Percentiles rank a stretch among this genome's conserved stretches.
phyloP scores from a whole-genome alignment of 1,140 invertebrate species.

The Drosophila lowei region DNA sequence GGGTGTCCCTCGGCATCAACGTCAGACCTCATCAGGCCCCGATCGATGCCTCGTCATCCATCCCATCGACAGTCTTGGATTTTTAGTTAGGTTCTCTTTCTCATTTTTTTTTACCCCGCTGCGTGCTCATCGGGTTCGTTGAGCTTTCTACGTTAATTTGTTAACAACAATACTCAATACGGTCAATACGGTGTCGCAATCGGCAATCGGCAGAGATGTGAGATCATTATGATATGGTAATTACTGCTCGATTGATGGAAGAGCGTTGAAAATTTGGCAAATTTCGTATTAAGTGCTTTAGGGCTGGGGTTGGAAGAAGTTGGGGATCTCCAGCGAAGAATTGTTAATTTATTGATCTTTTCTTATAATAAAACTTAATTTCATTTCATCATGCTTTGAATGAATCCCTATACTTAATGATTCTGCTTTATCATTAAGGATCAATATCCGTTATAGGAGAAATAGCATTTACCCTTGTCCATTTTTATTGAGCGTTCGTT shows the following conservation, averaged over 20 bases:
- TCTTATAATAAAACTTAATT: too few species aligned
- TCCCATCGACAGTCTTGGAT: slow-evolving; percentile 65
- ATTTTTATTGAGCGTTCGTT: too few species aligned
- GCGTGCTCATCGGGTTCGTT: slow-evolving; percentile 65
- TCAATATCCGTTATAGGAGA: too few species aligned
- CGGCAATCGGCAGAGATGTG: slow-evolving; percentile 37
- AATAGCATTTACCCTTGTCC: too few species aligned
- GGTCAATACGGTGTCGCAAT: slow-evolving; percentile 45
- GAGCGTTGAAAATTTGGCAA: slow-evolving; percentile 69
- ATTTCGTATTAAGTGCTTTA: slow-evolving; percentile 51
- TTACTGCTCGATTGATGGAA: slow-evolving; percentile 53
- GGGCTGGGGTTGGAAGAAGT: neutral
- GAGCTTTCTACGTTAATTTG: slow-evolving; percentile 81
- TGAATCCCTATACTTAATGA: too few species aligned
- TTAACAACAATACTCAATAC: slow-evolving; percentile 71
- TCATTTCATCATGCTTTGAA: too few species aligned
- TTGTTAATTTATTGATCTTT: neutral
- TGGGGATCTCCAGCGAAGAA: neutral
- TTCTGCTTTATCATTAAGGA: too few species aligned
- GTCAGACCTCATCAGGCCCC: slow-evolving; percentile 56
- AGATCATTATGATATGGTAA: slow-evolving; percentile 67
- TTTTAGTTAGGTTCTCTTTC: slow-evolving; percentile 41
- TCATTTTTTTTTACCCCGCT: slow-evolving; percentile 51
- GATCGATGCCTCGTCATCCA: slow-evolving; percentile 64
- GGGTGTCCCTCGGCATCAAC: slow-evolving; percentile 76